Conservation (phyloP, 2,888 invertebrate species). For the Esperia sulphurella region DNA sequence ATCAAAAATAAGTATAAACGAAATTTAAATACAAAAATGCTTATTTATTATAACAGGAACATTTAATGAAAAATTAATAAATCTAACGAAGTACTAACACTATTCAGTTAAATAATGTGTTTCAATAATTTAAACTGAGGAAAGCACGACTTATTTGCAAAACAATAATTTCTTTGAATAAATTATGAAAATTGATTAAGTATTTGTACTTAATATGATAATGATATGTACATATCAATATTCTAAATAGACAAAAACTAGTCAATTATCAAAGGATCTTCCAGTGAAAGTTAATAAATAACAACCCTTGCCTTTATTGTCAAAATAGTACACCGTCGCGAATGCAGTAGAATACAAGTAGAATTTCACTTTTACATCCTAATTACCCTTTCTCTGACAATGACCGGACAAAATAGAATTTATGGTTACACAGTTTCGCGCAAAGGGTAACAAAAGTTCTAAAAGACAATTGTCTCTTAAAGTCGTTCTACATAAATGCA, state of each 20-base stretch:
- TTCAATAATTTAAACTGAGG: no score
- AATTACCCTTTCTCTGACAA: slow-evolving; percentile 63
- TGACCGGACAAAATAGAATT: slow-evolving; percentile 49
- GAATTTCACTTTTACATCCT: slow-evolving; percentile 75
- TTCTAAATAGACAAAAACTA: not conserved
- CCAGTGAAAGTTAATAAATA: slow-evolving; percentile 62
- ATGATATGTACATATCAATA: not conserved
- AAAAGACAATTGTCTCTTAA: slow-evolving; percentile 32
- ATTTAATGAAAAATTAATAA: no score
- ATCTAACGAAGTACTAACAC: no score
- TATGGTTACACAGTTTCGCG: slow-evolving; percentile 56
- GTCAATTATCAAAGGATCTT: slow-evolving; percentile 16
- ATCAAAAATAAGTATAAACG: no score
- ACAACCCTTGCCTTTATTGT: slow-evolving; percentile 31
- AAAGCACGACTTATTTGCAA: no score
- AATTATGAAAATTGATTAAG: no score
- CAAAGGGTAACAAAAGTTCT: slow-evolving; percentile 42
- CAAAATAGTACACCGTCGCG: slow-evolving; percentile 48
- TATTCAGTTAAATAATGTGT: no score
- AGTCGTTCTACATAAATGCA: slow-evolving; percentile 64
- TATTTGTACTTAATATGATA: no score
- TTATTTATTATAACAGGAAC: no score
- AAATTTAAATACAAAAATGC: no score
- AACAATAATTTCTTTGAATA: no score
- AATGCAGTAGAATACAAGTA: slow-evolving; percentile 43